Conservation (phyloP, 2,888 invertebrate species). For the Eupithecia subfuscata region DNA sequence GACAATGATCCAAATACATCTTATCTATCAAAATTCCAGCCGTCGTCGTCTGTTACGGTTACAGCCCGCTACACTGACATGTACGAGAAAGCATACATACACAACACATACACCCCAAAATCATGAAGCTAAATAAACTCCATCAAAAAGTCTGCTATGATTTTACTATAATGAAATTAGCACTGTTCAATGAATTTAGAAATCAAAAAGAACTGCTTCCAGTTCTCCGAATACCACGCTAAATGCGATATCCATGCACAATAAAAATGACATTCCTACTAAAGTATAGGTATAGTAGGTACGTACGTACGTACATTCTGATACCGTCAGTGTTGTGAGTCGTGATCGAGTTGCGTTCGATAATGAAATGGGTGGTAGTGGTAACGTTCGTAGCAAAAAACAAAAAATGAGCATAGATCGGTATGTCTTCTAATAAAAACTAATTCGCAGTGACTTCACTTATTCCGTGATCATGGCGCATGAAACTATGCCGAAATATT, state of each 20-base stretch:
- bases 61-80: neutral
- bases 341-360: no score
- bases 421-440: no score
- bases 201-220: neutral
- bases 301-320: no score
- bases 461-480: no score
- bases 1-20: no score
- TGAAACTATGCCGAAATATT: no score
- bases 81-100: neutral
- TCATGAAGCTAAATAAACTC: neutral
- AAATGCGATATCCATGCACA: neutral
- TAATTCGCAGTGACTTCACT: no score
- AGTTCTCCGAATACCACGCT: neutral
- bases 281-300: neutral
- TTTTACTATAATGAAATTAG: neutral
- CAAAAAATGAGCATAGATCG: no score
- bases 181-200: neutral
- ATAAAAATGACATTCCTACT: neutral
- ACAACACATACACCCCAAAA: neutral
- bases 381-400: no score
- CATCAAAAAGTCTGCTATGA: neutral
- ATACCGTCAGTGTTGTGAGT: no score
- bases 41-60: neutral
- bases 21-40: neutral
- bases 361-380: no score